Evolutionary conservation across 2,888 invertebrate species (phyloP).

Genomic region (Neoascia interrupta): DNA sequence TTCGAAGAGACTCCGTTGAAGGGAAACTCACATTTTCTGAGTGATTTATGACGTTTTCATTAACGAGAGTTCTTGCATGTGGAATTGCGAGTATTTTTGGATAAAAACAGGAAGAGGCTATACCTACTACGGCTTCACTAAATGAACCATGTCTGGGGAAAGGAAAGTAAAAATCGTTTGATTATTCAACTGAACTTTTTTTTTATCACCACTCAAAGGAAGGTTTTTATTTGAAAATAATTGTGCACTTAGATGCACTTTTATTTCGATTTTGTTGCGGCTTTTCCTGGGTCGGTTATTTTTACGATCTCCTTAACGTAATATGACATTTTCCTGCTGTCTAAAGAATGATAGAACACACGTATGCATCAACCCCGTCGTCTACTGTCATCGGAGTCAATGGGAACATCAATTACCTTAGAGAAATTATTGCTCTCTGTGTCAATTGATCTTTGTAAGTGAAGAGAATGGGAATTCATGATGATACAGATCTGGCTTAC

Average conservation of each 20-base stretch:
- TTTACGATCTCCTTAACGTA: conserved; percentile 46
- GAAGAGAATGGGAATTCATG: conserved; percentile 32
- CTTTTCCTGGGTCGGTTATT: conserved; percentile 14
- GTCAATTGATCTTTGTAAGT: conserved; percentile 51
- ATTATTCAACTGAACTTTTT: conserved; percentile 31
- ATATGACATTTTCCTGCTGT: conserved; percentile 11
- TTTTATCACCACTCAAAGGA: conserved; percentile 12
- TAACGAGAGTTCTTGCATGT: conserved; percentile 60
- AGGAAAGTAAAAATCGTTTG: conserved; percentile 27
- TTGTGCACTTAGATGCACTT: conserved; percentile 46
- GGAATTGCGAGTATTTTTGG: conserved; percentile 56
- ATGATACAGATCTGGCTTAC: background rate
- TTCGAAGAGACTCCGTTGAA: no score
- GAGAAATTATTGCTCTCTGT: conserved; percentile 57
- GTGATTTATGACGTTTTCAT: conserved; percentile 65
- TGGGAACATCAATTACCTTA: conserved; percentile 63
- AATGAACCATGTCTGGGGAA: conserved; percentile 8
- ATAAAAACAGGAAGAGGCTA: conserved; percentile 35
- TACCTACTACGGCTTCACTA: background rate
- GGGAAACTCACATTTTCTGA: conserved; percentile 42
- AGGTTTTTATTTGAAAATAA: conserved; percentile 44
- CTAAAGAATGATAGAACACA: conserved; percentile 20
- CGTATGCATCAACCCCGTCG: conserved; percentile 20
- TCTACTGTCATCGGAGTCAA: conserved; percentile 43
- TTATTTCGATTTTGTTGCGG: conserved; percentile 14